Evolutionary conservation across 1,140 invertebrate species (phyloP).

Genomic region (Hypsibius dujardini): DNA sequence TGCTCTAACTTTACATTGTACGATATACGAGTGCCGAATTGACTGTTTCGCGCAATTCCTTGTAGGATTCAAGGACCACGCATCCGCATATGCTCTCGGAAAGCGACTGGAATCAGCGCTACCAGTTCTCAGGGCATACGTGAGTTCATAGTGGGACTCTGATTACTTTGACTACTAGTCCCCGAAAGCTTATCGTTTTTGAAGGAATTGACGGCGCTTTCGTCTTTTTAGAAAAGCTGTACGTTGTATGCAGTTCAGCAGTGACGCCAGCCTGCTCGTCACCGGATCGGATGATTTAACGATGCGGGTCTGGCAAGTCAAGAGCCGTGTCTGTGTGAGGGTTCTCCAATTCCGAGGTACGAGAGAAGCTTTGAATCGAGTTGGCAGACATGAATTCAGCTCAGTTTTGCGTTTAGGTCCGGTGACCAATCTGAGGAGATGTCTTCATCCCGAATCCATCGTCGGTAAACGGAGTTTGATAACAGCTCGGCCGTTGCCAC

Average conservation of each 20-base stretch:
- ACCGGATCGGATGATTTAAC: constrained; percentile 53
- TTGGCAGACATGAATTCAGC: neutral
- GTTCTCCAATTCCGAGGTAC: constrained; percentile 46
- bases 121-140: constrained; percentile 38
- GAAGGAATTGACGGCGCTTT: constrained; percentile 29
- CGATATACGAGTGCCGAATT: too few species aligned
- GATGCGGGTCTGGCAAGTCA: constrained; percentile 59
- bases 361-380: neutral
- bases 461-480: neutral
- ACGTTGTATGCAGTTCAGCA: constrained; percentile 48
- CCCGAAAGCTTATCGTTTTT: constrained; percentile 20
- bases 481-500: neutral
- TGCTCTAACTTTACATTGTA: too few species aligned
- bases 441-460: neutral
- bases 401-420: neutral
- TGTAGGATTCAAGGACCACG: neutral
- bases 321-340: constrained; percentile 48
- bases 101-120: constrained; percentile 55
- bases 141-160: neutral
- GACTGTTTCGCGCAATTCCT: neutral
- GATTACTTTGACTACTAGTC: constrained; percentile 37
- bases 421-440: neutral
- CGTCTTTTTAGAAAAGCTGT: constrained; percentile 38
- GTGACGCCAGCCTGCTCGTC: constrained; percentile 46
- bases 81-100: constrained; percentile 39